phyloP scores from a whole-genome alignment of 2,113 vertebrate species.

The Dromaius novaehollandiae region DNA sequence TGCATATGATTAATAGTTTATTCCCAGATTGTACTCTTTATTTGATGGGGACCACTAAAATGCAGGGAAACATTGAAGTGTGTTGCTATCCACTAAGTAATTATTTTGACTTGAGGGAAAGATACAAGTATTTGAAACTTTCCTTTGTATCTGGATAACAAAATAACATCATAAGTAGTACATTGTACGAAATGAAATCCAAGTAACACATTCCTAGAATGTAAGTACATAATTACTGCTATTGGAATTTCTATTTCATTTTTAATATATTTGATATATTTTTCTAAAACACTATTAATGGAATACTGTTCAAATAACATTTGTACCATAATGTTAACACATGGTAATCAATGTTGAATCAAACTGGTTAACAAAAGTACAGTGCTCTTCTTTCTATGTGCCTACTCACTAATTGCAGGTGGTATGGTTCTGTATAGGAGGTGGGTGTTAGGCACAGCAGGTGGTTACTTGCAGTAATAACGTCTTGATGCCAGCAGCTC shows the following conservation, averaged over 20 bases:
- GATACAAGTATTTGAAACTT: neutral
- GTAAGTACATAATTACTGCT: neutral
- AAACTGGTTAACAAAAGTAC: conserved; percentile 70
- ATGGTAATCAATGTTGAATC: conserved; percentile 75
- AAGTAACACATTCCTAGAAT: conserved; percentile 9
- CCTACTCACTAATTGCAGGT: conserved; percentile 60
- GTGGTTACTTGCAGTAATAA: neutral
- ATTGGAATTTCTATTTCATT: neutral
- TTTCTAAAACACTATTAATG: neutral
- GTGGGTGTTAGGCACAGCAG: neutral
- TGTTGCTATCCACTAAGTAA: neutral
- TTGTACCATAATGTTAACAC: neutral
- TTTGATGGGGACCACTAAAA: conserved; percentile 3
- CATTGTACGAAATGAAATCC: neutral
- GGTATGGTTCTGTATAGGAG: neutral
- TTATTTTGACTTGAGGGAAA: neutral
- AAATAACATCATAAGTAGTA: neutral
- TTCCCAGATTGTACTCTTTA: neutral
- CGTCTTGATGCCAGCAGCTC: neutral
- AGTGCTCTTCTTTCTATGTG: conserved; percentile 51
- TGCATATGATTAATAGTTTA: neutral
- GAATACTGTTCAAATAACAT: neutral
- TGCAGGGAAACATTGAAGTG: neutral
- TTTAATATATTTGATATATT: neutral
- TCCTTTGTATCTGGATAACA: neutral